Percentiles rank a stretch among this genome's conserved stretches.
Conservation (phyloP, 2,888 invertebrate genomes). For the Hofmannophila pseudospretella region DNA sequence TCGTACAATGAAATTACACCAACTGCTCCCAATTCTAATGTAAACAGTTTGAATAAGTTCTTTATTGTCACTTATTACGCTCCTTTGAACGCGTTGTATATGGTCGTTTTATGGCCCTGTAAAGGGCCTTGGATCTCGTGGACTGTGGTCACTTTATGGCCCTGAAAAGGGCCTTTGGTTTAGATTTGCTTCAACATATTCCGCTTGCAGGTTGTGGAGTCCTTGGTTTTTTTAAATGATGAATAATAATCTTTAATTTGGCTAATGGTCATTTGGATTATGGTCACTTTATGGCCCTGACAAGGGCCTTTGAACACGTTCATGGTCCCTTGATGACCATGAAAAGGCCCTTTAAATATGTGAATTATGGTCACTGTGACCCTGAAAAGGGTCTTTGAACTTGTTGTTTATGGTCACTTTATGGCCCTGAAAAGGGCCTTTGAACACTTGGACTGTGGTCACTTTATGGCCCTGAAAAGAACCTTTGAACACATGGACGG, state of each 20-base stretch:
- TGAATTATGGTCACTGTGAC: constrained; percentile 1
- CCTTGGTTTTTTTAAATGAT: too few relatives aligned
- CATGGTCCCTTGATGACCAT: constrained; percentile 4
- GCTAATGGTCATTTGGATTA: background rate
- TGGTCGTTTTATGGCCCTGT: constrained; percentile 11
- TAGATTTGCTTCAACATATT: too few relatives aligned
- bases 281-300: background rate
- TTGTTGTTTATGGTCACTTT: constrained; percentile 2
- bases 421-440: constrained; percentile 8
- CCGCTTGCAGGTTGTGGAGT: too few relatives aligned
- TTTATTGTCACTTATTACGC: too few relatives aligned
- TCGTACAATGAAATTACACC: too few relatives aligned
- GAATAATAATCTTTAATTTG: too few relatives aligned
- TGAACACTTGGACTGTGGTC: constrained; percentile 1
- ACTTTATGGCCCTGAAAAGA: constrained; percentile 1
- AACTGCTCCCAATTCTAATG: too few relatives aligned
- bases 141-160: background rate
- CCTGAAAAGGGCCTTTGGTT: constrained; percentile 7
- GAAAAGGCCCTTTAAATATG: background rate
- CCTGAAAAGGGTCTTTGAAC: constrained; percentile 13
- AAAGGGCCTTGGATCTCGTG: background rate
- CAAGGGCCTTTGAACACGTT: constrained; percentile 13
- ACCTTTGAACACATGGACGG: constrained; percentile 3
- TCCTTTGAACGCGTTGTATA: background rate
- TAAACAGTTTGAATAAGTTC: too few relatives aligned